Conservation (phyloP, 2,888 invertebrate genomes). For the Corbicula japonica region DNA sequence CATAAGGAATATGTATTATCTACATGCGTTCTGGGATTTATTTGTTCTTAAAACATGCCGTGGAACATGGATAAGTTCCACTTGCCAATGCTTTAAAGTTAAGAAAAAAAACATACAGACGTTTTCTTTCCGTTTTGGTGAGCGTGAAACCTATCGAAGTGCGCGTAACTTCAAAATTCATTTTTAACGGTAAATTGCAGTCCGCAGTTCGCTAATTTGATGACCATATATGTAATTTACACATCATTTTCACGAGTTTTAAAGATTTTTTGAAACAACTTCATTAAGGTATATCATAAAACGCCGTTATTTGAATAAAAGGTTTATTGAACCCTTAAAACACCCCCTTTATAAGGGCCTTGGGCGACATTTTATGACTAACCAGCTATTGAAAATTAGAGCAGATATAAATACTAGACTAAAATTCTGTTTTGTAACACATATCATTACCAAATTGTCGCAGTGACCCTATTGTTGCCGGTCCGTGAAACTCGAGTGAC, state of each 20-base stretch:
- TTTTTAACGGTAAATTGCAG: too few species aligned
- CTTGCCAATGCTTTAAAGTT: too few species aligned
- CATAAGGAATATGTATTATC: too few species aligned
- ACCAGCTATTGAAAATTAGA: background rate
- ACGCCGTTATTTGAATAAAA: slow-evolving; percentile 20
- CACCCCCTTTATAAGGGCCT: slow-evolving; percentile 1
- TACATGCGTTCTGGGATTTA: too few species aligned
- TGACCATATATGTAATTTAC: slow-evolving; percentile 3
- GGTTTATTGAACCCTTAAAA: background rate
- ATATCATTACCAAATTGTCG: slow-evolving; percentile 26
- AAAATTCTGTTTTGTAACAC: slow-evolving; percentile 24
- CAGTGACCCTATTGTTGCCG: slow-evolving; percentile 31
- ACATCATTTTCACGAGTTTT: slow-evolving; percentile 11
- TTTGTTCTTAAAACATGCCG: too few species aligned
- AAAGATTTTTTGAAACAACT: slow-evolving; percentile 18
- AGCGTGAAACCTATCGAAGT: too few species aligned
- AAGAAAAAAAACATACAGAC: too few species aligned
- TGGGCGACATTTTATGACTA: slow-evolving; percentile 2
- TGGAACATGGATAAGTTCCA: too few species aligned
- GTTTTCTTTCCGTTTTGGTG: too few species aligned
- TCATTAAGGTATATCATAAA: background rate
- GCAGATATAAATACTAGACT: background rate
- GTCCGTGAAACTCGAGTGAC: slow-evolving; percentile 34
- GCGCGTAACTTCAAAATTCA: too few species aligned
- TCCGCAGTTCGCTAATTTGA: too few species aligned